Evolutionary conservation across 1,140 invertebrate genomes (phyloP).

Genomic region (Plectus sambesii): DNA sequence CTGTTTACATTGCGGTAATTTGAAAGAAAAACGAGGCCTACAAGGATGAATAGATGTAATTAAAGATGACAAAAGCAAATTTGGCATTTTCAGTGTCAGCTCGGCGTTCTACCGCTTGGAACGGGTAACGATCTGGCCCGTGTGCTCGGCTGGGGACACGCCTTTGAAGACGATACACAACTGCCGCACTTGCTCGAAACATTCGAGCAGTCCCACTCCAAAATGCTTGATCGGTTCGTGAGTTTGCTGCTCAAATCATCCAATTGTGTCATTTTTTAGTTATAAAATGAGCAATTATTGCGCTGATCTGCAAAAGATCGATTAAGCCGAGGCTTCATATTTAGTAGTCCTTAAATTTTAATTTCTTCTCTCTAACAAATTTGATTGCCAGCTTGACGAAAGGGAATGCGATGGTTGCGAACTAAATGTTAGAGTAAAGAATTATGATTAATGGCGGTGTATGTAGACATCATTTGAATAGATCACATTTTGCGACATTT

Average conservation of each 20-base stretch:
- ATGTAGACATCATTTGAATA: not conserved
- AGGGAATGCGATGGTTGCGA: no score
- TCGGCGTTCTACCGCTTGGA: constrained; percentile 78
- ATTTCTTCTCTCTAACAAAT: no score
- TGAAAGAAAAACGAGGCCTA: no score
- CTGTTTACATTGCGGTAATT: no score
- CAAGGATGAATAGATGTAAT: no score
- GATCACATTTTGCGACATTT: constrained; percentile 13
- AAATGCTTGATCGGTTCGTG: constrained; percentile 77
- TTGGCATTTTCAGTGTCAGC: constrained; percentile 60
- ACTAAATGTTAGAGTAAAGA: no score
- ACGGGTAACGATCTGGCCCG: constrained; percentile 88
- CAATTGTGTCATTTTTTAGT: constrained; percentile 16
- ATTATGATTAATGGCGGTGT: no score
- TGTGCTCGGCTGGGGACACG: constrained; percentile 86
- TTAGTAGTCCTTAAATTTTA: no score
- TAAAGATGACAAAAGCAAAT: not conserved
- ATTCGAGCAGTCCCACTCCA: constrained; percentile 83
- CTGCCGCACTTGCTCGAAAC: constrained; percentile 77
- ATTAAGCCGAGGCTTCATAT: no score
- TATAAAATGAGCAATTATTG: constrained; percentile 9
- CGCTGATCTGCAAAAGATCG: no score
- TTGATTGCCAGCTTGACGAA: not conserved
- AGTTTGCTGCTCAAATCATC: no score
- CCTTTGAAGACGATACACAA: constrained; percentile 86